Percentiles rank a stretch among this genome's conserved stretches.
Conservation (phyloP, 1,140 invertebrate species). For the Drosophila novamexicana region DNA sequence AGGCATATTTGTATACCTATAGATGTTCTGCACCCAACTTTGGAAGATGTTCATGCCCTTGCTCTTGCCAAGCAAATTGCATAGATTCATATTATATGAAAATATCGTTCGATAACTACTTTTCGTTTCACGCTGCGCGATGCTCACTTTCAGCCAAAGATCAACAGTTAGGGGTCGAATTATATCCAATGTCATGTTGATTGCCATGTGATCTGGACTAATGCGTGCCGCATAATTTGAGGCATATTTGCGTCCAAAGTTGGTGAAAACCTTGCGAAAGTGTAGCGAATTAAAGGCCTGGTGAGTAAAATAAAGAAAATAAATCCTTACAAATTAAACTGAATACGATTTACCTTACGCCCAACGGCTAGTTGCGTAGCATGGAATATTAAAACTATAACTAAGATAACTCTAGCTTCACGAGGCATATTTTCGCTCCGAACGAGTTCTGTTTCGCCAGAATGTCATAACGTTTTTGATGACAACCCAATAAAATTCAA, state of each 20-base stretch:
- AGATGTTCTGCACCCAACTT: slow-evolving; percentile 54
- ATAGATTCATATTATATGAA: slow-evolving; percentile 57
- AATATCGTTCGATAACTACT: slow-evolving; percentile 41
- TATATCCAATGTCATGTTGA: slow-evolving; percentile 52
- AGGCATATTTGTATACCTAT: slow-evolving; percentile 49
- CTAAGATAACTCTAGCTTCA: background rate
- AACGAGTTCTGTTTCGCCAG: background rate
- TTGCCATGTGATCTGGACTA: slow-evolving; percentile 30
- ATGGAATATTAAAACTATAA: background rate
- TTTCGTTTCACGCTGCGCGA: slow-evolving; percentile 39
- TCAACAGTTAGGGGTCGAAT: slow-evolving; percentile 31
- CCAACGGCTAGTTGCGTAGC: background rate
- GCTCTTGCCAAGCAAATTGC: slow-evolving; percentile 48
- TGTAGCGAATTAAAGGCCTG: slow-evolving; percentile 42
- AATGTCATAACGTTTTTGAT: too few species aligned
- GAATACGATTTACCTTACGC: slow-evolving; percentile 29
- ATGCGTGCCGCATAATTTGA: slow-evolving; percentile 40
- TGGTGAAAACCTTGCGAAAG: slow-evolving; percentile 38
- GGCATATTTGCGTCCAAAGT: slow-evolving; percentile 38
- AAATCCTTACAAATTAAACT: background rate
- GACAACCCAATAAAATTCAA: background rate
- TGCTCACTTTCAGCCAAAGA: slow-evolving; percentile 37
- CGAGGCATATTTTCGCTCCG: background rate
- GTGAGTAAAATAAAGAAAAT: background rate
- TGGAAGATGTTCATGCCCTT: slow-evolving; percentile 42